phyloP scores from a whole-genome alignment of 2,888 invertebrate genomes.

The Odontocolon sp. region DNA sequence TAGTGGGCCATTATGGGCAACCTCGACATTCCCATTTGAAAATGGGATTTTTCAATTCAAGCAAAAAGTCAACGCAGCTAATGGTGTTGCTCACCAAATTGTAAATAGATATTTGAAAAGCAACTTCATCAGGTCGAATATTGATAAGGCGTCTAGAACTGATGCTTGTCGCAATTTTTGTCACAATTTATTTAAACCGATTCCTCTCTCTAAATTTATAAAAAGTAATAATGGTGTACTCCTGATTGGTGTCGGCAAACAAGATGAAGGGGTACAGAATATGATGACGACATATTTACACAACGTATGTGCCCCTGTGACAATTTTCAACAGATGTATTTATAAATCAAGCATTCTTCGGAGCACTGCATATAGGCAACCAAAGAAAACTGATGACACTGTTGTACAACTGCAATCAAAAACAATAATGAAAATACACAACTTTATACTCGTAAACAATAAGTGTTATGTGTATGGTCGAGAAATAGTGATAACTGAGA shows the following conservation, averaged over 20 bases:
- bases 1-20: slow-evolving; percentile 49
- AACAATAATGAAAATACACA: slow-evolving; percentile 30
- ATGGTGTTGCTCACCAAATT: not conserved
- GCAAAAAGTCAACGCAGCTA: not conserved
- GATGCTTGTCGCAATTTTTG: not conserved
- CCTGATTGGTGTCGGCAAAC: not conserved
- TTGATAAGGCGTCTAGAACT: not conserved
- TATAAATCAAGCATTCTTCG: not conserved
- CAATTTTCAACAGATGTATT: not conserved
- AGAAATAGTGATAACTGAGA: slow-evolving; percentile 18
- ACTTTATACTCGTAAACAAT: slow-evolving; percentile 22
- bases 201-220: not conserved
- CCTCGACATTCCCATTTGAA: slow-evolving; percentile 48
- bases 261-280: not conserved
- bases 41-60: slow-evolving; percentile 35
- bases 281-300: not conserved
- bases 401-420: slow-evolving; percentile 25
- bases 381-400: slow-evolving; percentile 16
- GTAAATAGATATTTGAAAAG: not conserved
- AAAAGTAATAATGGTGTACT: not conserved
- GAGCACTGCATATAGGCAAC: not conserved
- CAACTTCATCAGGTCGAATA: not conserved
- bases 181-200: slow-evolving; percentile 12
- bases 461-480: slow-evolving; percentile 31
- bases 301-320: not conserved